phyloP scores from a whole-genome alignment of 2,797 vertebrate species.

The Myiothlypis chrysogaster region DNA sequence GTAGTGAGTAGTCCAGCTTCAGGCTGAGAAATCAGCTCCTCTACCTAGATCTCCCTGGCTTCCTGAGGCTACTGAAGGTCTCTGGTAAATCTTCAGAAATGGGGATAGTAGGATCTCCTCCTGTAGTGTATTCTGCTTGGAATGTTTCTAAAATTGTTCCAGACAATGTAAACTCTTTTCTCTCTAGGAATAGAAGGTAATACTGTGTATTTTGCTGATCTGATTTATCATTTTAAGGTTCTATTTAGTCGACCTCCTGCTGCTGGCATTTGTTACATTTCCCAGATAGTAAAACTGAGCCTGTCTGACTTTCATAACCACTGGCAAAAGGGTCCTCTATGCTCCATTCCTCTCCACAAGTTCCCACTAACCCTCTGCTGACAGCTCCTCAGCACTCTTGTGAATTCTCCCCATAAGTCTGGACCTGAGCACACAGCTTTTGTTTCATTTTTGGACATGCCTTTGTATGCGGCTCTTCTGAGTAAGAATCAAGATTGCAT shows the following conservation, averaged over 20 bases:
- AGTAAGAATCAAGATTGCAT: slow-evolving; percentile 28
- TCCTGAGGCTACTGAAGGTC: not conserved
- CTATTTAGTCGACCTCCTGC: not conserved
- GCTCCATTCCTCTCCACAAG: not conserved
- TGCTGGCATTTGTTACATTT: not conserved
- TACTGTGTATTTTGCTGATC: not conserved
- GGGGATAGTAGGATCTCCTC: not conserved
- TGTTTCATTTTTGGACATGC: not conserved
- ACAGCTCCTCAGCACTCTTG: not conserved
- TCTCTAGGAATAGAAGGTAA: not conserved
- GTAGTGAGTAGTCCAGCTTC: not conserved
- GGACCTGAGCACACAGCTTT: not conserved
- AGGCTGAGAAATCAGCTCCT: not conserved
- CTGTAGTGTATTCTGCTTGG: not conserved
- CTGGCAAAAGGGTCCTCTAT: not conserved
- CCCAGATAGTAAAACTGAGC: not conserved
- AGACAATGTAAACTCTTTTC: not conserved
- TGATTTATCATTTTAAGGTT: not conserved
- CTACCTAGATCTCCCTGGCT: rapidly evolving
- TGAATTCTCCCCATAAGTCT: not conserved
- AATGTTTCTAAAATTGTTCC: not conserved
- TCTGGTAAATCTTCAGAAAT: not conserved
- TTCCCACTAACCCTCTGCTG: not conserved
- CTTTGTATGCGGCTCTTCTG: not conserved
- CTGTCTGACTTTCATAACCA: not conserved